These are phyloP conservation scores for Drosophila pachea DNA, from an alignment of 1,140 invertebrate genomes.

Conservation along the genomic window DNA sequence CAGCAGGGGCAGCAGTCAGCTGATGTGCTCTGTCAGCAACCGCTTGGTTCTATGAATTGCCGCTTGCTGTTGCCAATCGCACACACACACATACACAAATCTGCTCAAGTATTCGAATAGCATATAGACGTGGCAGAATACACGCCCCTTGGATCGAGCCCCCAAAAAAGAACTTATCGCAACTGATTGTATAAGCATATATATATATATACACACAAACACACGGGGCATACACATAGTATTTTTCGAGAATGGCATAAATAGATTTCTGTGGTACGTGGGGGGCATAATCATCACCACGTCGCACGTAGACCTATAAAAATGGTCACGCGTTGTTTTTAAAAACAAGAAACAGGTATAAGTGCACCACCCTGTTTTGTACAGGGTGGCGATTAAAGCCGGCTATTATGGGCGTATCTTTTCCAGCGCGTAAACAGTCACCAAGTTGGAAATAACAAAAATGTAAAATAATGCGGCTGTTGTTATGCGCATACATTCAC, in stretches of 20 bases:
- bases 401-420: conserved; percentile 29
- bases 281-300: neutral
- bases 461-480: conserved; percentile 11
- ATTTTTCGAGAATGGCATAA: conserved; percentile 9
- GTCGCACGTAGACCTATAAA: conserved; percentile 23
- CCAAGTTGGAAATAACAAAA: conserved; percentile 3
- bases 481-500: conserved; percentile 24
- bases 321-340: neutral
- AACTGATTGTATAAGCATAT: conserved; percentile 56
- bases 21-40: conserved; percentile 45
- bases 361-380: conserved; percentile 6
- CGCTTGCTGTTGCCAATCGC: conserved; percentile 63
- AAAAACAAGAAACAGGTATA: conserved; percentile 16
- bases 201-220: neutral
- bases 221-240: neutral
- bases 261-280: conserved; percentile 23
- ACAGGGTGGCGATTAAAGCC: conserved; percentile 23
- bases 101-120: neutral
- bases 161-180: conserved; percentile 69
- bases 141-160: conserved; percentile 55
- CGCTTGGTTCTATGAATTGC: conserved; percentile 47
- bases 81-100: conserved; percentile 6
- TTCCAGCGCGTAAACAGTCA: too few relatives aligned
- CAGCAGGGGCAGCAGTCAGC: conserved; percentile 49
- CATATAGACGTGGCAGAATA: conserved; percentile 53